Base-by-base conservation (phyloP, 2,888 invertebrate species). In the Bellardia pandia region DNA sequence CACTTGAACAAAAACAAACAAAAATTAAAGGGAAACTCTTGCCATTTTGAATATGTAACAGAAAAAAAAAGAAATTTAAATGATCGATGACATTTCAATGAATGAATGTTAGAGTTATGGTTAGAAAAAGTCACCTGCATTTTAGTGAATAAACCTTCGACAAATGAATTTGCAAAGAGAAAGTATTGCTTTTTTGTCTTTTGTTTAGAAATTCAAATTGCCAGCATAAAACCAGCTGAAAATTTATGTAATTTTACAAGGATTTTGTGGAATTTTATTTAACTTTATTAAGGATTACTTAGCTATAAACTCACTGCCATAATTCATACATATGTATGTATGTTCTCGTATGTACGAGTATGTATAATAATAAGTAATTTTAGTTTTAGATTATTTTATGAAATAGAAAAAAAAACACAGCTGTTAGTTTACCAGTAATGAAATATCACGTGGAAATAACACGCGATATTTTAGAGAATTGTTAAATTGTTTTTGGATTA, bases 1-100 rank as follows among this genome's bases (percentile, higher is more conserved):
- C 78, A 87, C 87, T 87, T 87, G 74, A 87, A 64, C 16, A 75
- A 78, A 83, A 87, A 85, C 85, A 85, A 87, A 87, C 58, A 77
- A 37, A 0, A 74, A 69, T 81, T 51, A 33, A 68, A 79, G 62
- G 42, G 75, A 79, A 62, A 71, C 45, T 72, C 53, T 62, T 68
- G 48, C 9, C 72, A 53, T 53, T 72, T 80, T 33, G 5, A 45
- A 8, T 23, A 60, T 13, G 4, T 0, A 66, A 5, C 4, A 37
- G 75, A 60, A 40, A 60, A 83, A 80, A 53, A 40, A 9, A 16
- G 4, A 62, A 56, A 74, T 82, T 82, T 69, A 9, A 77, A 77
- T 84, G 84, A 84, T 84, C 48, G 77, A 84, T 84, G 84, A 66
- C 64, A 72, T 77, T 71, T 77, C n/a, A 16, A 23, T 71, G 45